Base-by-base conservation (phyloP, 2,888 invertebrate species). In the Melangyna quadrimaculata region DNA sequence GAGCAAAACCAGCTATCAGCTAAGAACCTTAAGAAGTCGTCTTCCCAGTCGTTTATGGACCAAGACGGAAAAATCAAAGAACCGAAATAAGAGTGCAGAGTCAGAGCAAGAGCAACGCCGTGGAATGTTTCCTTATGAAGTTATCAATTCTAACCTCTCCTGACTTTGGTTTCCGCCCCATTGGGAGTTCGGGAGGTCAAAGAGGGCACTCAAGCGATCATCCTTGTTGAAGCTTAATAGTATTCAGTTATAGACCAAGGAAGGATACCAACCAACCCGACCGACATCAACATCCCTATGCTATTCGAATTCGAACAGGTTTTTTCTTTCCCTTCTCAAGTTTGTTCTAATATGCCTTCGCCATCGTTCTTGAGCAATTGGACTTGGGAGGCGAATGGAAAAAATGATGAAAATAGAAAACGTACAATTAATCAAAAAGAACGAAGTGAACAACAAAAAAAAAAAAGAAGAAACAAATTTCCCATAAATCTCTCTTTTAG, bases 341-440 rank as follows among this genome's bases (percentile, higher is more conserved):
- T 22, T 69, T 78, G 67, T 69, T 61, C 82, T 72, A 51, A 51
- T 24, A 51, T 27, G 51, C 24, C 51, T 27, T 51, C 24, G 24
- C 7, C 51, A 27, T 51, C 51, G n/a, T 51, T 51, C 24, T 27
- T 51, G 8, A 27, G 51, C 24, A 51, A 51, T 51, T n/a, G 51
- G 24, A 51, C 51, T 51, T 51, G 51, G 24, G 51, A 22, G 19
- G 51, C 51, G 14, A 51, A 24, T 51, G 51, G 51, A 63, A 55
- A 57, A 74, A 79, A 79, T 74, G 83, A 83, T 83, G 81, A 24
- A 79, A 79, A 79, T 67, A 79, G 77, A 86, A 86, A 86, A 86
- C 57, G 73, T 69, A 80, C 86, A 86, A 86, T 86, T 86, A 86
- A 86, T 86, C 86, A 86, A 81, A 75, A 78, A 73, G 69, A 77